Percentiles rank a stretch among this genome's conserved stretches.
Conservation (phyloP, 2,888 invertebrate species). For the Hypselothyrea guttata region DNA sequence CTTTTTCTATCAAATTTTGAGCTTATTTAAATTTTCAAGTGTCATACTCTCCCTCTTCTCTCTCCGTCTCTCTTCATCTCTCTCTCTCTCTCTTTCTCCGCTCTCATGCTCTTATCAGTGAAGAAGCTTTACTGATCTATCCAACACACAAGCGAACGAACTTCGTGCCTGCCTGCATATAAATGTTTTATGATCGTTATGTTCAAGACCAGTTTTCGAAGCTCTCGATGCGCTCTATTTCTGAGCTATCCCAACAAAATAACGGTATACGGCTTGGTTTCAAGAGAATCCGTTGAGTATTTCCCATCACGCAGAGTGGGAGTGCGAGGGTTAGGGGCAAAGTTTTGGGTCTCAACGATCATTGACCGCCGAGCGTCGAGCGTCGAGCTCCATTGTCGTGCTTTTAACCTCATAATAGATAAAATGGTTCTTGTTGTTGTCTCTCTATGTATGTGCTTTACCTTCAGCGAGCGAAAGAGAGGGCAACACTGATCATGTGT, state of each 20-base stretch:
- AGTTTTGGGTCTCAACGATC: conserved; percentile 39
- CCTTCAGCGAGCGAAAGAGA: conserved; percentile 16
- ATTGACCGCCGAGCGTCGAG: conserved; percentile 49
- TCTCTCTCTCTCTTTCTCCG: background rate
- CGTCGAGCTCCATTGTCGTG: conserved; percentile 33
- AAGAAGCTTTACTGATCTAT: conserved; percentile 61
- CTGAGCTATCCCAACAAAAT: conserved; percentile 76
- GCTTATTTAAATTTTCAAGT: background rate
- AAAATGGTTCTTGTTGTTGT: conserved; percentile 30
- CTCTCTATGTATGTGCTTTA: conserved; percentile 33
- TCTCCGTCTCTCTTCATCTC: background rate
- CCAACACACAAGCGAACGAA: conserved; percentile 25
- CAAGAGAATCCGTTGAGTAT: conserved; percentile 33
- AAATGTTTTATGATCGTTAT: background rate
- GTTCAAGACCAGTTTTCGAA: conserved; percentile 52
- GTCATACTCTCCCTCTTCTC: background rate
- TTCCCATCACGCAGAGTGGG: background rate
- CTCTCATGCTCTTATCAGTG: background rate
- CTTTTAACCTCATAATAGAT: conserved; percentile 59
- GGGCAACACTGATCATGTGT: conserved; percentile 21
- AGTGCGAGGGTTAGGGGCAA: background rate
- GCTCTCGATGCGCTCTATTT: conserved; percentile 50
- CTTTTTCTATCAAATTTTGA: no score
- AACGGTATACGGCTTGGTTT: conserved; percentile 55
- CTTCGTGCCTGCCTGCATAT: background rate